A percentile compares a stretch with the other conserved stretches of the same genome.
Evolutionary conservation across 1,140 invertebrate species (phyloP).

Genomic region (Leptinotarsa undecemlineata): DNA sequence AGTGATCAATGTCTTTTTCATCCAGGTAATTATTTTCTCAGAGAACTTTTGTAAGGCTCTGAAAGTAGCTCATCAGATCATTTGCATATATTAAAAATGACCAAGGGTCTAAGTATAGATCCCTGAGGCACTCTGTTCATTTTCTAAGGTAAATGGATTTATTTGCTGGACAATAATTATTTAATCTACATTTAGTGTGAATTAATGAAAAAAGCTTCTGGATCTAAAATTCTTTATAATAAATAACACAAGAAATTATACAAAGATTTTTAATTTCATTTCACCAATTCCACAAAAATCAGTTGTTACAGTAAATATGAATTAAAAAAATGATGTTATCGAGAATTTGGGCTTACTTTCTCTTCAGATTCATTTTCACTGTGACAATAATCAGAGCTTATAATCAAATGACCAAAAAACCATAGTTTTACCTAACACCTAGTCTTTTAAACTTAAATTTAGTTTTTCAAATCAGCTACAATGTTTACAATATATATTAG

Average conservation of each 20-base stretch:
- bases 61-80: no score
- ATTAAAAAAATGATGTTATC: constrained; percentile 32
- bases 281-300: constrained; percentile 10
- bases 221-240: neutral
- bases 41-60: no score
- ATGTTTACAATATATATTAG: neutral
- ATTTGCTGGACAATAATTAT: no score
- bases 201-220: neutral
- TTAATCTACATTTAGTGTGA: no score
- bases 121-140: no score
- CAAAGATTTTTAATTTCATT: constrained; percentile 16
- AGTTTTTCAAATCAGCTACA: constrained; percentile 1
- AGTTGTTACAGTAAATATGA: constrained; percentile 38
- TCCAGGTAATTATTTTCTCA: no score
- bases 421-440: constrained; percentile 18
- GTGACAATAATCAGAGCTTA: constrained; percentile 35
- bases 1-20: no score
- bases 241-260: neutral
- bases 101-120: no score
- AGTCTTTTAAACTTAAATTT: constrained; percentile 30
- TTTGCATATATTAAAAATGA: no score
- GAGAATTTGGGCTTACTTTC: constrained; percentile 48
- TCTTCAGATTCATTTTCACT: constrained; percentile 38
- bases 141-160: no score
- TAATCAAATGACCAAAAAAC: constrained; percentile 1